Percentiles rank a stretch among this genome's conserved stretches.
These are phyloP conservation scores for Eulemur rubriventer DNA, from an alignment of 2,797 vertebrate genomes.

Conservation along the genomic window DNA sequence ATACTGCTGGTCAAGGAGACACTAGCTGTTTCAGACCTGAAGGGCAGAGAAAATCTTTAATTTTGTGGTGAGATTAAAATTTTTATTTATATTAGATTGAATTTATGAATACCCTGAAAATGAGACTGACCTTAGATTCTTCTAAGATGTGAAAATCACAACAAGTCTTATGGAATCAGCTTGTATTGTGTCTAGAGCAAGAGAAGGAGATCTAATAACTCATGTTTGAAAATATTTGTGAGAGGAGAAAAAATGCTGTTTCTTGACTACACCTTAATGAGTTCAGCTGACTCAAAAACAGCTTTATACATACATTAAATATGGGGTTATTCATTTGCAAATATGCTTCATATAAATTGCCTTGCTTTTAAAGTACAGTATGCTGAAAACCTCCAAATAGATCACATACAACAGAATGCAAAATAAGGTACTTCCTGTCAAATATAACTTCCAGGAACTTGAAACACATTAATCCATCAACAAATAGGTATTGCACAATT, in stretches of 20 bases:
- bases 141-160: background rate
- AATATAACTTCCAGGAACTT: constrained; percentile 13
- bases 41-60: background rate
- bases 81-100: background rate
- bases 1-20: background rate
- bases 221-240: background rate
- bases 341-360: background rate
- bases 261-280: background rate
- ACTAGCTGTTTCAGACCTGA: background rate
- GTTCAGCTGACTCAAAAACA: background rate
- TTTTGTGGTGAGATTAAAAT: background rate
- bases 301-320: background rate
- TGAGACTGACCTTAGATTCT: background rate
- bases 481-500: background rate
- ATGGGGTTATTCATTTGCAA: background rate
- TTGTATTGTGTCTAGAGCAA: background rate
- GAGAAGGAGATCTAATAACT: background rate
- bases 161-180: background rate
- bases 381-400: background rate
- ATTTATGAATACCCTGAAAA: background rate
- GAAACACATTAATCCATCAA: constrained; percentile 32
- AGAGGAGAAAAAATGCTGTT: background rate
- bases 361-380: constrained; percentile 29
- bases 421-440: constrained; percentile 37
- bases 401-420: background rate